phyloP scores from a whole-genome alignment of 2,113 vertebrate species.

The Bujurquina vittata region DNA sequence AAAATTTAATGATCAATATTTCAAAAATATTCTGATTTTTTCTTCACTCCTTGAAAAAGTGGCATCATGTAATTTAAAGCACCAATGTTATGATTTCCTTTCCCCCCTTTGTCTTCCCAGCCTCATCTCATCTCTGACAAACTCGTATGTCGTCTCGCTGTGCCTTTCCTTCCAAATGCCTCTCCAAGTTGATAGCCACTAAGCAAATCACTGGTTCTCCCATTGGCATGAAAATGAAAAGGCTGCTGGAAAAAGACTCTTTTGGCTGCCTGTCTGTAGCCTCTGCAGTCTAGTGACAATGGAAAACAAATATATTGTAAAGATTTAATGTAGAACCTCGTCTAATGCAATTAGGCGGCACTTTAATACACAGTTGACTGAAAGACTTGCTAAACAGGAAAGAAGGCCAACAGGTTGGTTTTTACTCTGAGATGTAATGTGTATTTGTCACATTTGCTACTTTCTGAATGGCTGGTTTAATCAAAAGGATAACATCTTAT shows the following conservation, averaged over 20 bases:
- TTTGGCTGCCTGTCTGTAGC: neutral
- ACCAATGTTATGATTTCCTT: neutral
- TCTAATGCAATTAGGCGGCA: neutral
- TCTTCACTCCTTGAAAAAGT: too few relatives aligned
- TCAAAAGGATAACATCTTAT: neutral
- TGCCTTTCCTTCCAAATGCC: conserved; percentile 20
- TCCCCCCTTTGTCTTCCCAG: neutral
- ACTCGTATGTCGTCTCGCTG: conserved; percentile 4
- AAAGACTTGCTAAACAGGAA: neutral
- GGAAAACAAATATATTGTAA: conserved; percentile 1
- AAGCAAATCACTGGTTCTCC: conserved; percentile 28
- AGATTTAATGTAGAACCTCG: neutral
- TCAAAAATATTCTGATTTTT: too few relatives aligned
- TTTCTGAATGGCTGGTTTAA: neutral
- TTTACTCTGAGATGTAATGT: neutral
- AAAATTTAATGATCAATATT: too few relatives aligned
- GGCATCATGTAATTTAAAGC: neutral
- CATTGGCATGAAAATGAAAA: conserved; percentile 26
- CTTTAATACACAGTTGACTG: neutral
- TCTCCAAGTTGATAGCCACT: conserved; percentile 22
- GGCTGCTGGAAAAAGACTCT: conserved; percentile 11
- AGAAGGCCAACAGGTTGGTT: neutral
- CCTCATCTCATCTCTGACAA: neutral
- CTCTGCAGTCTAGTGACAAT: neutral
- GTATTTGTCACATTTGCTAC: neutral